These are phyloP conservation scores for Solenopsis invicta DNA, from an alignment of 1,140 invertebrate genomes.

Conservation along the genomic window DNA sequence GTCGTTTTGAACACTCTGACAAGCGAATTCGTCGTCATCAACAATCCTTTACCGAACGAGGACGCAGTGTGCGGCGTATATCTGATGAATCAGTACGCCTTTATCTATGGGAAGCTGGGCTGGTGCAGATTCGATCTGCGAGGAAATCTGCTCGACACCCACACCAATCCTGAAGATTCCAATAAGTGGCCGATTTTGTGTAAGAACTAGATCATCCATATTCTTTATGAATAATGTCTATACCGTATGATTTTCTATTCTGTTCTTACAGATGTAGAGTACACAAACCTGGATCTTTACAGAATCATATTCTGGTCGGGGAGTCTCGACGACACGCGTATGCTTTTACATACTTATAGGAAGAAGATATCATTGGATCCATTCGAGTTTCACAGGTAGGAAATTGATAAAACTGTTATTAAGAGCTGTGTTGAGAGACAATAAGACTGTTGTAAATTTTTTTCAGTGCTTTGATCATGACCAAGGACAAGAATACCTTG, in stretches of 20 bases:
- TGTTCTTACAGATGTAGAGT: constrained; percentile 90
- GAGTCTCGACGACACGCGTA: constrained; percentile 91
- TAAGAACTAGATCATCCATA: constrained; percentile 80
- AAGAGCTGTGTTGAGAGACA: constrained; percentile 72
- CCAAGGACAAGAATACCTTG: constrained; percentile 87
- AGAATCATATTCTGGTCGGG: constrained; percentile 93
- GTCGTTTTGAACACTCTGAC: constrained; percentile 96
- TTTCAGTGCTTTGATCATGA: constrained; percentile 90
- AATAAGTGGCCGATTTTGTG: constrained; percentile 91
- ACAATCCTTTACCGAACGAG: constrained; percentile 93
- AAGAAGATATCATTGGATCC: constrained; percentile 88
- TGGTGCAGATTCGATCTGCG: constrained; percentile 93
- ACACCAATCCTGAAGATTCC: constrained; percentile 88
- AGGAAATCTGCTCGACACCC: constrained; percentile 90
- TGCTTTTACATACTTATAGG: constrained; percentile 90
- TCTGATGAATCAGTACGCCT: constrained; percentile 92
- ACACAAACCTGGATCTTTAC: constrained; percentile 91
- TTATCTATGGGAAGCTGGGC: constrained; percentile 89
- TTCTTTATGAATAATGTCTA: constrained; percentile 39
- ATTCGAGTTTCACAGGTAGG: constrained; percentile 91
- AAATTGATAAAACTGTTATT: not conserved
- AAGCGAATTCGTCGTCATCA: constrained; percentile 94
- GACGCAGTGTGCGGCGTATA: constrained; percentile 91
- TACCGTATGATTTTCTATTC: constrained; percentile 39
- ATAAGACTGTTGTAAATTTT: constrained; percentile 50